These are phyloP conservation scores for Odontocerum albicorne DNA, from an alignment of 2,888 invertebrate species.

Conservation along the genomic window DNA sequence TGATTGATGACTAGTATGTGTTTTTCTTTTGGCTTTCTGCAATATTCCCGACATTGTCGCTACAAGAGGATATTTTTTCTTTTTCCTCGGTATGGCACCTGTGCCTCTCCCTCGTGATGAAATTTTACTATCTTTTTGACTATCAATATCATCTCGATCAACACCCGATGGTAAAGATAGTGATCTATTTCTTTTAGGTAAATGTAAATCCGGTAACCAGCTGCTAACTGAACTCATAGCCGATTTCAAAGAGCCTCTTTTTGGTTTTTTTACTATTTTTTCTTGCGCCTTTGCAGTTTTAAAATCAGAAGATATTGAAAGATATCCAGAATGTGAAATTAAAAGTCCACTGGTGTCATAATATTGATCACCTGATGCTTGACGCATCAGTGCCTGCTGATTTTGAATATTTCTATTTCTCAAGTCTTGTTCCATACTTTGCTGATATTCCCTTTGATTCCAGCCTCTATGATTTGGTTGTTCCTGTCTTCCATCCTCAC, in stretches of 20 bases:
- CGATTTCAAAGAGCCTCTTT: conserved; percentile 72
- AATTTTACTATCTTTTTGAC: conserved; percentile 53
- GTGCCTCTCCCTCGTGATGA: conserved; percentile 48
- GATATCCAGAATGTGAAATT: conserved; percentile 76
- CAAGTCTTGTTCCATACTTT: conserved; percentile 48
- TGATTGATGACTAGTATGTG: conserved; percentile 63
- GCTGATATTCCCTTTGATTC: conserved; percentile 40
- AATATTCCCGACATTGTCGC: conserved; percentile 83
- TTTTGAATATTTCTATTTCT: conserved; percentile 58
- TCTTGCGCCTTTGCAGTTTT: conserved; percentile 57
- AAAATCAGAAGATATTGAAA: conserved; percentile 71
- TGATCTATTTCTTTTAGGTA: conserved; percentile 77
- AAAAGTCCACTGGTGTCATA: conserved; percentile 64
- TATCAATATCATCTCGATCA: conserved; percentile 57
- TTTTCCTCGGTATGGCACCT: conserved; percentile 54
- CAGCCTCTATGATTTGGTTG: conserved; percentile 42
- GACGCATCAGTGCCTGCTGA: conserved; percentile 23
- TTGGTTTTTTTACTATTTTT: conserved; percentile 66
- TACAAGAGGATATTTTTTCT: conserved; percentile 79
- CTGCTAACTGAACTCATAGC: conserved; percentile 80
- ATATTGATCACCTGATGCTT: conserved; percentile 40
- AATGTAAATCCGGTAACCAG: conserved; percentile 79
- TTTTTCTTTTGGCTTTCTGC: conserved; percentile 79
- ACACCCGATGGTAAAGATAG: conserved; percentile 78
- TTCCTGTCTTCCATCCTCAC: conserved; percentile 35